Base-by-base conservation (phyloP, 2,113 vertebrate genomes). In the Lates calcarifer region DNA sequence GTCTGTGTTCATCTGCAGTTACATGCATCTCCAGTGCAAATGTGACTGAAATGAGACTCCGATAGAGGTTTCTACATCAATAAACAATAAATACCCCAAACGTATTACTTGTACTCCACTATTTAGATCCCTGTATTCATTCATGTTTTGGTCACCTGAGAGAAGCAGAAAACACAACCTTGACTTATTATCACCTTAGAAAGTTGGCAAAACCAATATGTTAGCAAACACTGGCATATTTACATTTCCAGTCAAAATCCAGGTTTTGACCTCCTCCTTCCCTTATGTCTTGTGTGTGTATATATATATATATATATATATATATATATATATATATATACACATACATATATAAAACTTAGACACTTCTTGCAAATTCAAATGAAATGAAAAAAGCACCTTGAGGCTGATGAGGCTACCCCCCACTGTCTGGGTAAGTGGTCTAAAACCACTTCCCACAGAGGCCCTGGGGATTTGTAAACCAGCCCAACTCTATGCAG, bases 371-470 rank as follows among this genome's bases (percentile, higher is more conserved):
- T 33, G 31, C 47, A 53, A 53, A 53, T 82, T 35, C 31, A 78
- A 75, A 85, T 62, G n/a, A 62, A 65, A 1, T 13, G 17, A 24
- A 12, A 33, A n/a, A 60, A 5, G 0, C 73, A 26, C 6, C 69
- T 68, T 3, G 20, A 60, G 74, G 74, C 74, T 75, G 49, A 79
- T 53, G 43, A 37, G 45, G 39, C 72, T 45, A 2, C 60, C n/a
- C 7, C 15, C 62, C 37, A 17, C 37, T 62, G 69, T 77, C 73
- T 68, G 58, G 33, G 29, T 69, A 83, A 89, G 70, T 67, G 31
- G 74, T 79, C 41, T 65, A 45, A 74, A 78, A 74, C 58, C 73
- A 70, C 73, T 70, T 75, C 75, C 82, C 72, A 67, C 67, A 74
- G 63, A 74, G 43, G 39, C 66, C 83, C 89, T 53, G 45, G 81